Base-by-base conservation (phyloP, 2,113 vertebrate species). In the Cyanoramphus novaezelandiae region DNA sequence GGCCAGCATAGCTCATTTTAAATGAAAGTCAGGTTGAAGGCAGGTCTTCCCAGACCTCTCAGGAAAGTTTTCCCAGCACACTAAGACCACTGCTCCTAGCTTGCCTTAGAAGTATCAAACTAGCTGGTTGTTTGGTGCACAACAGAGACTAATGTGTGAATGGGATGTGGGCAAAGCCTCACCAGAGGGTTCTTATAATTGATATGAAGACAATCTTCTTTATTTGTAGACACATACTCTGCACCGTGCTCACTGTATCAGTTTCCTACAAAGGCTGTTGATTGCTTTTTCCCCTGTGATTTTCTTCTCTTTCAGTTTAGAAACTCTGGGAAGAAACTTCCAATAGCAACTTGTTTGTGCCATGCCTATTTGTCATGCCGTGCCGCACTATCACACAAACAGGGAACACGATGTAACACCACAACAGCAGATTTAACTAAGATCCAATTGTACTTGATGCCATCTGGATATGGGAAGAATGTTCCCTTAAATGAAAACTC, bases 381-480 rank as follows among this genome's bases (percentile, higher is more conserved):
- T 0, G 1, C 63, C 0, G 0, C n/a, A 20, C 67, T 77, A 14
- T 62, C 37, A 49, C 90, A 82, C 79, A 90, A 95, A 95, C 37
- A 91, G 75, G 70, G 87, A 97, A 82, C 78, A 92, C 6, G 2
- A 94, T 92, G 92, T 77, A 90, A 93, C 33, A 55, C 72, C 69
- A 81, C 82, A 89, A 49, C 69, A 90, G 60, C n/a, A 86, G 65
- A 81, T 78, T 84, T 88, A 90, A 95, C 75, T 88, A 55, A 90
- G 93, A 91, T 69, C 79, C 93, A 86, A 55, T 85, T 83, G 93
- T 88, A 60, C 64, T 85, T 53, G 41, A 31, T 90, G 84, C 59
- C 90, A 63, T 94, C 68, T 90, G 79, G 47, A 94, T 88, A 53
- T 31, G 72, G 55, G 80, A 95, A 95, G 83, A 96, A 95, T 71